Base-by-base conservation (phyloP, 1,140 invertebrate genomes). In the Trichomalopsis sarcophagae region DNA sequence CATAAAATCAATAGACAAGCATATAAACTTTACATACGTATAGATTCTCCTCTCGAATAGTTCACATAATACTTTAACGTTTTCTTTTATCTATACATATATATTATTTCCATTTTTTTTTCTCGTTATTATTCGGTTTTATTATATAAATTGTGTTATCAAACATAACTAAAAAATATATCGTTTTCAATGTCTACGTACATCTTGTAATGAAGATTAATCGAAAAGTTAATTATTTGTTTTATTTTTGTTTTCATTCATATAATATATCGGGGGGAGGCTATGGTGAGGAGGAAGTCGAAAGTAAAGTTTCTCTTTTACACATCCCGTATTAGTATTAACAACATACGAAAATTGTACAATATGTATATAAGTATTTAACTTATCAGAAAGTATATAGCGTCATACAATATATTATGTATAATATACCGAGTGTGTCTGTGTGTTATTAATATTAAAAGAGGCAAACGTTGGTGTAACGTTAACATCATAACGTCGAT, bases 21-120 rank as follows among this genome's bases (percentile, higher is more conserved):
- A 82, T 85, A 84, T 81, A 85, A 85, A 85, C 78, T 81, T 85
- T 76, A 82, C 80, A 85, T 77, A 78, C 71, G 55, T 85, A 62
- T 62, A 81, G 40, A 85, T 55, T 85, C 30, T 80, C 47, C 81
- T 81, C 14, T 81, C n/a, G 78, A 81, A 44, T 73, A 79, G 33
- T 84, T 81, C 71, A 66, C 36, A 62, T 76, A 77, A 85, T 81
- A 81, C 50, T 82, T 84, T 82, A 40, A 81, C 82, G 62, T 79
- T 40, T 33, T 36, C 0, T 36, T 36, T 36, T 36, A 4, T 62
- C 55, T 82, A 78, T 82, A 81, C 78, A 85, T 77, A 68, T 79
- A 78, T 76, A 81, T 66, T 66, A 75, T 84, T 44, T 84, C 9
- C 68, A 44, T 23, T 44, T 4, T 74, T 74, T 77, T 82, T 50